phyloP scores from a whole-genome alignment of 1,140 invertebrate species.

The Drosophila equinoxialis region DNA sequence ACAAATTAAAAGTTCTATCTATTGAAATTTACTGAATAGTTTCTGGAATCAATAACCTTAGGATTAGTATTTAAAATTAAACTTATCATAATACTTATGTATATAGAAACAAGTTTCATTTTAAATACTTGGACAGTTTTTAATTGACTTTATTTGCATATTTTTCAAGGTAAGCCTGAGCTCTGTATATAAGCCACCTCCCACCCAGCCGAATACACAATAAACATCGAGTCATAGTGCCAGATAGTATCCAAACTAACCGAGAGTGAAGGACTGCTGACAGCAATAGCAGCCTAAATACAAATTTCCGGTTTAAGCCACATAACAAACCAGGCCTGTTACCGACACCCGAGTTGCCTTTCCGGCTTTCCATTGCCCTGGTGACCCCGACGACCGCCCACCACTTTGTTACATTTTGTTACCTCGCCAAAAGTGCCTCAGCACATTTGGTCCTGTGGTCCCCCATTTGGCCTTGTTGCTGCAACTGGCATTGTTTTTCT shows the following conservation, averaged over 20 bases:
- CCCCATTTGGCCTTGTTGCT: conserved; percentile 55
- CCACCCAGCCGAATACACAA: not conserved
- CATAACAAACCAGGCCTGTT: conserved; percentile 71
- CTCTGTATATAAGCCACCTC: too few relatives aligned
- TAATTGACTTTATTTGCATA: too few relatives aligned
- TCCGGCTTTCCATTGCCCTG: not conserved
- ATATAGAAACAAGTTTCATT: too few relatives aligned
- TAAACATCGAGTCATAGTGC: not conserved
- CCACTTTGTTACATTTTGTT: conserved; percentile 79
- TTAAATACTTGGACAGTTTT: not conserved
- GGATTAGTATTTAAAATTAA: too few relatives aligned
- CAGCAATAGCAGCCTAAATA: conserved; percentile 55
- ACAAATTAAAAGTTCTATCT: too few relatives aligned
- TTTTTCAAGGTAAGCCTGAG: not conserved
- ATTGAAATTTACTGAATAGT: too few relatives aligned
- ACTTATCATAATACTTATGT: too few relatives aligned
- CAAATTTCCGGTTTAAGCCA: conserved; percentile 78
- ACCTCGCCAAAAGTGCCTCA: conserved; percentile 76
- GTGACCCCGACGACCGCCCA: conserved; percentile 26
- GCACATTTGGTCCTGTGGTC: conserved; percentile 65
- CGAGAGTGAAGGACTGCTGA: conserved; percentile 16
- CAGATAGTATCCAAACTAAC: conserved; percentile 7
- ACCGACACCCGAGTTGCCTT: conserved; percentile 32
- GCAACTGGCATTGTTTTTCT: conserved; percentile 67
- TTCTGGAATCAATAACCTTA: too few relatives aligned